Evolutionary conservation across 2,888 invertebrate genomes (phyloP), one percentile per base, ranked within the genome.

Genomic region (Anodontia alba): DNA sequence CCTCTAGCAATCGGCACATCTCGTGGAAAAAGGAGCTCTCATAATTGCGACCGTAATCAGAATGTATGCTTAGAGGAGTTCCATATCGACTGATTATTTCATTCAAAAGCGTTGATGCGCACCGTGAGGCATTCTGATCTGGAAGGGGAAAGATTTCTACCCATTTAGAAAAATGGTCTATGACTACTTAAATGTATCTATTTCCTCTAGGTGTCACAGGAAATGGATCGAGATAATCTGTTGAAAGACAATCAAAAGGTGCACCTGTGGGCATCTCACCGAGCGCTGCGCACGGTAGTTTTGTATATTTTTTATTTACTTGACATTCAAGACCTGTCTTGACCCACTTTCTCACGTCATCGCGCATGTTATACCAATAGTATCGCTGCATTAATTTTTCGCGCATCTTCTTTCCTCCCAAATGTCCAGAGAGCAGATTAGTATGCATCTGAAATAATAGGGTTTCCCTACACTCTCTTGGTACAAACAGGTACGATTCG

Each of bases 31-130:
- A 43, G 5, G 31, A 23, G 38, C 71, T 76, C 26, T 80, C 80
- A 36, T 67, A 85, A 68, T 80, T 83, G 17, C 76, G 46, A 46
- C 85, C 85, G 49, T 81, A 83, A 23, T 85, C 85, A 20, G 75
- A 73, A 43, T 85, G 85, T 20, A 85, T 17, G 15, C 43, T 57
- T 7, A 74, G 42, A 36, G 80, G 78, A 46, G 51, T 42, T 15
- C 82, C 82, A 70, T 46, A 78, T 43, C 75, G 29, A 20, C 62
- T 42, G 5, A 81, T 70, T 10, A 70, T 36, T n/a, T 74, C 77
- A 67, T 73, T 67, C 0, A 81, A 26, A 2, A 23, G 26, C 8
- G 3, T 23, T 5, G 10, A 23, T 5, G 54, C 54, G 26, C 26
- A 54, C 1, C 26, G 10, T 26, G 3, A 5, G 10, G 54, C 54